These are phyloP conservation scores for Orussus abietinus DNA, from an alignment of 1,140 invertebrate species.

Conservation along the genomic window DNA sequence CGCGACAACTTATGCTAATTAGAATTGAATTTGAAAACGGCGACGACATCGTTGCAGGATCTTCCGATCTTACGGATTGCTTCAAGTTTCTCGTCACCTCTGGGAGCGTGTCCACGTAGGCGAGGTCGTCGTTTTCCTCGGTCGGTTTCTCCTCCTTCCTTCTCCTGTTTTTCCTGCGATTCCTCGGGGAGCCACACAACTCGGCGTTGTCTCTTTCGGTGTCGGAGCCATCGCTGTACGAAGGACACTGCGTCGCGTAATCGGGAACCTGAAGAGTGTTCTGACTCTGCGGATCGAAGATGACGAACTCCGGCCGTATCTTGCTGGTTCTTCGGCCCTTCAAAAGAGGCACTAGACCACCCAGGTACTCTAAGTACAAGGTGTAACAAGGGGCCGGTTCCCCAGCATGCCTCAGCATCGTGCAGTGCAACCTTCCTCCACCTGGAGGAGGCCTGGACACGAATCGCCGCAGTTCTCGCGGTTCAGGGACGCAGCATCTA, in stretches of 20 bases:
- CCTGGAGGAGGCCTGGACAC: slow-evolving; percentile 85
- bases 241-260: slow-evolving; percentile 40
- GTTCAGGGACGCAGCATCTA: slow-evolving; percentile 91
- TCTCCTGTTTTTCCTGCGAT: slow-evolving; percentile 60
- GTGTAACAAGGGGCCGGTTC: slow-evolving; percentile 82
- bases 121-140: slow-evolving; percentile 68
- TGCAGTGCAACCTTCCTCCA: slow-evolving; percentile 86
- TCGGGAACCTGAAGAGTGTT: slow-evolving; percentile 38
- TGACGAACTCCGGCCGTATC: slow-evolving; percentile 96
- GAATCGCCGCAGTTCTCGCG: slow-evolving; percentile 82
- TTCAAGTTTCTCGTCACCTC: slow-evolving; percentile 60
- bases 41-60: too few relatives aligned
- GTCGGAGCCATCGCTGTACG: slow-evolving; percentile 69
- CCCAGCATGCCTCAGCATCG: slow-evolving; percentile 84
- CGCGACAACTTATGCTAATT: too few relatives aligned
- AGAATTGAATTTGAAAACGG: too few relatives aligned
- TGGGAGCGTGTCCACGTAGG: slow-evolving; percentile 86
- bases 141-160: slow-evolving; percentile 49
- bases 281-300: slow-evolving; percentile 85
- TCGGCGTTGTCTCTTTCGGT: slow-evolving; percentile 65
- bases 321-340: slow-evolving; percentile 95
- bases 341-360: slow-evolving; percentile 90
- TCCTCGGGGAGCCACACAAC: slow-evolving; percentile 61
- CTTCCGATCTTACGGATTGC: slow-evolving; percentile 13
- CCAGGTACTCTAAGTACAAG: slow-evolving; percentile 93